These are phyloP conservation scores for Diogma glabrata DNA, from an alignment of 2,888 invertebrate species.

Conservation along the genomic window DNA sequence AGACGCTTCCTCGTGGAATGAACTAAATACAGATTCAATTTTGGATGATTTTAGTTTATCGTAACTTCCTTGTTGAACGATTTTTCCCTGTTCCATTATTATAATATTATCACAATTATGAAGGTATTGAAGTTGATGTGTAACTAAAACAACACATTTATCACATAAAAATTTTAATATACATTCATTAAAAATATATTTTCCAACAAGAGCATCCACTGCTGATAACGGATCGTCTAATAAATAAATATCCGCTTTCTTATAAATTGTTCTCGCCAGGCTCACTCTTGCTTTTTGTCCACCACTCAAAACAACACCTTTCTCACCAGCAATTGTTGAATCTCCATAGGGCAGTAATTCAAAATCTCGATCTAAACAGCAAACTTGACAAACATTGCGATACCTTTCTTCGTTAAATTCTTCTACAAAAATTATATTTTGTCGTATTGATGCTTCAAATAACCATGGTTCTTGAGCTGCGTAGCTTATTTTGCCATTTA, in stretches of 20 bases:
- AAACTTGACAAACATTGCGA: conserved; percentile 42
- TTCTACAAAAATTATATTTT: conserved; percentile 85
- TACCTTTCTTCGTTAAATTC: conserved; percentile 48
- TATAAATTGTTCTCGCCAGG: conserved; percentile 63
- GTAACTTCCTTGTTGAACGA: conserved; percentile 33
- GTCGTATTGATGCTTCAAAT: conserved; percentile 66
- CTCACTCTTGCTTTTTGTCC: conserved; percentile 68
- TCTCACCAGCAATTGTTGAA: conserved; percentile 46
- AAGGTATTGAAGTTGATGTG: conserved; percentile 54
- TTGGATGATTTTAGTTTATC: conserved; percentile 41
- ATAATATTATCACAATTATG: conserved; percentile 43
- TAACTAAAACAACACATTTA: conserved; percentile 59
- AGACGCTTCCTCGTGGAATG: conserved; percentile 25
- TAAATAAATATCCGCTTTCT: conserved; percentile 60
- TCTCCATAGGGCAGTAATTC: conserved; percentile 45
- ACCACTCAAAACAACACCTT: conserved; percentile 60
- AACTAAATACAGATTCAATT: conserved; percentile 37
- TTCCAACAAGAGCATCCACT: conserved; percentile 65
- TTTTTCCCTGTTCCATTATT: conserved; percentile 39
- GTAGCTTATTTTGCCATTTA: conserved; percentile 58
- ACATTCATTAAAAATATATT: conserved; percentile 63
- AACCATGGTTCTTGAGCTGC: conserved; percentile 79
- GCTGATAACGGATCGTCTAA: conserved; percentile 70
- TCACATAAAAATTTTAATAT: conserved; percentile 45
- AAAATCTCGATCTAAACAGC: conserved; percentile 52